Evolutionary conservation across 2,113 vertebrate species (phyloP).

Genomic region (Gallinago undulata): DNA sequence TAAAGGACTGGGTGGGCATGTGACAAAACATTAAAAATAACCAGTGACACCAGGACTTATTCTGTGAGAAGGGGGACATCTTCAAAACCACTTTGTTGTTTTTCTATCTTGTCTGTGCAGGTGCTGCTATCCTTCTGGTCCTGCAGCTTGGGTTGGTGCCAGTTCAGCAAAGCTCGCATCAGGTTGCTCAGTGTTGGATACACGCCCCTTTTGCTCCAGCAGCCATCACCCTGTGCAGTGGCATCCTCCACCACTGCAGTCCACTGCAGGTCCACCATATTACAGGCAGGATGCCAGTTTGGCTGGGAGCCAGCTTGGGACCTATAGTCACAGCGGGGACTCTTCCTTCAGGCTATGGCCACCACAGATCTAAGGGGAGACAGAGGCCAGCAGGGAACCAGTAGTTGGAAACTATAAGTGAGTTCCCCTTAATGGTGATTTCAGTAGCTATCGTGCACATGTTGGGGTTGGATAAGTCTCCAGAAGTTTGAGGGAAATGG

Average conservation of each 20-base stretch:
- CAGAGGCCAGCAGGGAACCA: background rate
- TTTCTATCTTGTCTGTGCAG: background rate
- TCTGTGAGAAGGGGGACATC: background rate
- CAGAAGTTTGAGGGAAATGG: background rate
- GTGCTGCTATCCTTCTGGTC: background rate
- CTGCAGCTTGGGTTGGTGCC: background rate
- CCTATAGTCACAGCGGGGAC: background rate
- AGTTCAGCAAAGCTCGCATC: background rate
- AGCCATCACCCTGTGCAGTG: fast-evolving
- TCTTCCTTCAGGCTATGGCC: background rate
- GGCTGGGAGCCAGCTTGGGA: background rate
- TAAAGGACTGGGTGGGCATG: background rate
- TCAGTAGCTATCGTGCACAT: background rate
- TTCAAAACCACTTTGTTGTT: background rate
- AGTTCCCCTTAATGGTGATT: background rate
- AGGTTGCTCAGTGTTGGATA: background rate
- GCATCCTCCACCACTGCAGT: background rate
- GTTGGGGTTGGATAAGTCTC: background rate
- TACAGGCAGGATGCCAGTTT: background rate
- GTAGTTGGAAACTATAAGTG: background rate
- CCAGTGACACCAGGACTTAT: background rate
- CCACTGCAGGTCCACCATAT: background rate
- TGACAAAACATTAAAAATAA: background rate
- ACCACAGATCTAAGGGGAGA: background rate
- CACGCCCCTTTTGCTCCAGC: background rate